Base-by-base conservation (phyloP, 1,140 invertebrate species). In the Watersipora subatra region DNA sequence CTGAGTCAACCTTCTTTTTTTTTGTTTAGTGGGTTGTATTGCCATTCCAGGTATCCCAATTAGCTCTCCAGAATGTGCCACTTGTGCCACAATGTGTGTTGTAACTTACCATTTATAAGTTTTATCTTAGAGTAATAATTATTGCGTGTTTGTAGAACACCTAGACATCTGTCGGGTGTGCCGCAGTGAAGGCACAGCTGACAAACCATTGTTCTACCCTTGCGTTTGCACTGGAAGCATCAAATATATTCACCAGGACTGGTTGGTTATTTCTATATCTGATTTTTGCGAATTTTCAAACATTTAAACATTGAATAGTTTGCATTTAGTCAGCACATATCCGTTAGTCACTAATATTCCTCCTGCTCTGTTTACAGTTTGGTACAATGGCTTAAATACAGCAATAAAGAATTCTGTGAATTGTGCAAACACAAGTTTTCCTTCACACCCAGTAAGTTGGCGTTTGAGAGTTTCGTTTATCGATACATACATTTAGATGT, bases 171-270 rank as follows among this genome's bases (percentile, higher is more conserved):
- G 96, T 81, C 87, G 96, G 68, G 95, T 99, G 64, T 99, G 96
- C 82, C 85, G 96, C 67, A 94, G 91, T 68, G 94, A 99, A 77
- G 93, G 89, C 34, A 82, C 87, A 28, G 73, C 84, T 12, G 91
- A 93, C 68, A 84, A 91, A 69, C 92, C 91, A 0, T 81, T 97
- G 1, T 99, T 93, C 78, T 93, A 99, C 83, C 96, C 96, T 0
- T 99, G 96, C 80, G 94, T 98, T 62, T 99, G 96, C 78, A 97
- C 93, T 15, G 96, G 96, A 57, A 96, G 91, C 68, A 99, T 99
- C 67, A 98, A 97, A 83, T 99, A 90, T 84, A 97, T 99, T 58
- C 96, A 99, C 80, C 94, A 97, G 78, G 85, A 86, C 67, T 86
- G 85, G 81, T 83, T 73, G 69, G 72, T 61, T 30, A 65, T 56